phyloP scores from a whole-genome alignment of 2,888 invertebrate species.

The Philopedon plagiatum region DNA sequence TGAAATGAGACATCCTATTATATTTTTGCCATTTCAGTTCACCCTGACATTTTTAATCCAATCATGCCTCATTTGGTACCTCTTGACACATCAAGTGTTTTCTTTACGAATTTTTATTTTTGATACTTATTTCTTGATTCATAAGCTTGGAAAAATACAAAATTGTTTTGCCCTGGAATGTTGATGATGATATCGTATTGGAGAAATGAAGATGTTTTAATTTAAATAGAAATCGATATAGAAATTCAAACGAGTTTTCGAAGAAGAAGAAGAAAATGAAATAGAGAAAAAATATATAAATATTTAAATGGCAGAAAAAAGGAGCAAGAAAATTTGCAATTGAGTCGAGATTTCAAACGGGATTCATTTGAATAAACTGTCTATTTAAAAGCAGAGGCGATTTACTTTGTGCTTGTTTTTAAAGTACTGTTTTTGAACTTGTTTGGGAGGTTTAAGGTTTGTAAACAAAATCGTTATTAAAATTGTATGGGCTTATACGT shows the following conservation, averaged over 20 bases:
- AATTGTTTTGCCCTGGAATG: no score
- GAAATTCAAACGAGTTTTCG: constrained; percentile 1
- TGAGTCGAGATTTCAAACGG: constrained; percentile 23
- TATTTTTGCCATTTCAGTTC: no score
- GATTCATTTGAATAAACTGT: constrained; percentile 40
- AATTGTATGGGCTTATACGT: neutral
- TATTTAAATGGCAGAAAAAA: constrained; percentile 32
- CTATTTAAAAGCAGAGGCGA: constrained; percentile 34
- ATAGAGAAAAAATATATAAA: constrained; percentile 32
- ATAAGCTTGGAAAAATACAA: no score
- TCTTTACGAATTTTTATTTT: no score
- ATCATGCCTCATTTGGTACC: no score
- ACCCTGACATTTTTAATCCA: no score
- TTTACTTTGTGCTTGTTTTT: constrained; percentile 29
- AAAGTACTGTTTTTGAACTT: constrained; percentile 23
- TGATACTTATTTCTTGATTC: no score
- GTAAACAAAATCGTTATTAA: constrained; percentile 2
- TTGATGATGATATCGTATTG: no score
- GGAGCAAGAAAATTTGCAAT: constrained; percentile 35
- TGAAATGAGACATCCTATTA: no score
- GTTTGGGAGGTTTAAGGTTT: neutral
- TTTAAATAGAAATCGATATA: neutral
- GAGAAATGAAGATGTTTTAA: no score
- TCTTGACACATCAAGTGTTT: no score
- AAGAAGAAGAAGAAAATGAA: neutral